phyloP scores from a whole-genome alignment of 1,140 invertebrate genomes.

The Tetragnatha versicolor region DNA sequence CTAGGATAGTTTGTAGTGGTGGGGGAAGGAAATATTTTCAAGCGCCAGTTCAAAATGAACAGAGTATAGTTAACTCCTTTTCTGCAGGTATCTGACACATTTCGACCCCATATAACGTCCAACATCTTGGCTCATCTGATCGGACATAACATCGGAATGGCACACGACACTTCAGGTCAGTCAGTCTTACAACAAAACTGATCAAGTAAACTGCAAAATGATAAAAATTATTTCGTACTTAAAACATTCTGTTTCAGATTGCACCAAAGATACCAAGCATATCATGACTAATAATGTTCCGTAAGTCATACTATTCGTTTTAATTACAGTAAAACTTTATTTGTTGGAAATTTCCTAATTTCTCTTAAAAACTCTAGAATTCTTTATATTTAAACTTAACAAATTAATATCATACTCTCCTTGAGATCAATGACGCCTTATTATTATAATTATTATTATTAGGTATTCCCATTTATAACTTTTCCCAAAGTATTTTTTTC shows the following conservation, averaged over 20 bases:
- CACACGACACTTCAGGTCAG: slow-evolving; percentile 80
- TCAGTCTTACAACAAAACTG: not conserved
- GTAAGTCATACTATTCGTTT: too few species aligned
- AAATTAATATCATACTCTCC: too few species aligned
- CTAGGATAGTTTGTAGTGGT: too few species aligned
- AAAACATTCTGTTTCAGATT: not conserved
- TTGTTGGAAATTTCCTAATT: not conserved
- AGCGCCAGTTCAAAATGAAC: too few species aligned
- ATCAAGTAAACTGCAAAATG: not conserved
- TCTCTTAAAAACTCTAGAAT: not conserved
- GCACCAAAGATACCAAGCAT: not conserved
- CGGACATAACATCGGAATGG: slow-evolving; percentile 94
- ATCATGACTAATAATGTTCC: slow-evolving; percentile 26
- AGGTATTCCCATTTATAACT: too few species aligned
- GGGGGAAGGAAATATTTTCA: too few species aligned
- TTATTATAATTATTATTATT: too few species aligned
- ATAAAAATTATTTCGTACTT: not conserved
- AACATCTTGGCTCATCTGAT: slow-evolving; percentile 95
- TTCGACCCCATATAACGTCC: slow-evolving; percentile 92
- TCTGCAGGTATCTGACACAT: slow-evolving; percentile 79
- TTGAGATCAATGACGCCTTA: too few species aligned
- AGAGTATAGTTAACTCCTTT: too few species aligned
- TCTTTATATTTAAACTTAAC: too few species aligned
- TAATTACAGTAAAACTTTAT: not conserved
- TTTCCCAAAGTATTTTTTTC: too few species aligned